phyloP scores from a whole-genome alignment of 2,888 invertebrate species.

The Isoperla grammatica region DNA sequence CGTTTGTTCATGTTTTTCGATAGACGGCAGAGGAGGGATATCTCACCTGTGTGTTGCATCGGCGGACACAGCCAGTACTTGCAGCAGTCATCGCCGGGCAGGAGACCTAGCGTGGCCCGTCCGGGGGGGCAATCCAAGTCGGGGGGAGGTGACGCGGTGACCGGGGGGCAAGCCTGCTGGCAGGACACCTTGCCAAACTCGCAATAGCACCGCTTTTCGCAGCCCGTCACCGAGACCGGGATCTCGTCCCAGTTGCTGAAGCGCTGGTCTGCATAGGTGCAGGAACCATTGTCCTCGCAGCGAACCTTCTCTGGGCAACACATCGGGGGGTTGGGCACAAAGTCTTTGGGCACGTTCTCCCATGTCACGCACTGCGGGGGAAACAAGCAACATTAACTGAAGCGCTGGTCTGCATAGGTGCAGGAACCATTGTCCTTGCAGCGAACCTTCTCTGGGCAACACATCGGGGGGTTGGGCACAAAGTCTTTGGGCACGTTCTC shows the following conservation, averaged over 20 bases:
- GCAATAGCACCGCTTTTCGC: conserved; percentile 80
- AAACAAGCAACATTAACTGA: conserved; percentile 25
- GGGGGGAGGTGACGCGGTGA: conserved; percentile 69
- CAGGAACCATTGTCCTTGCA: conserved; percentile 82
- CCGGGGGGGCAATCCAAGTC: conserved; percentile 65
- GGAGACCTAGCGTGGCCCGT: conserved; percentile 58
- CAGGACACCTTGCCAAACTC: conserved; percentile 84
- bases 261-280: conserved; percentile 60
- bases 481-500: conserved; percentile 71
- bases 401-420: conserved; percentile 57
- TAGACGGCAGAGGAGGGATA: conserved; percentile 3
- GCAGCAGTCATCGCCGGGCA: conserved; percentile 77
- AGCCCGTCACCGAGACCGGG: conserved; percentile 70
- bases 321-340: conserved; percentile 63
- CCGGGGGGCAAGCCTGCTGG: conserved; percentile 71
- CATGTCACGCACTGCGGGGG: conserved; percentile 62
- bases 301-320: conserved; percentile 76
- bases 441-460: conserved; percentile 72
- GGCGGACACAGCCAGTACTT: conserved; percentile 61
- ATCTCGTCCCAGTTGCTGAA: conserved; percentile 48
- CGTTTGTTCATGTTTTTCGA: no score
- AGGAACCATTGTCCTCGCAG: conserved; percentile 78
- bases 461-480: conserved; percentile 65
- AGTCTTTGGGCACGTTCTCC: conserved; percentile 73
- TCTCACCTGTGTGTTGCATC: conserved; percentile 21